Evolutionary conservation across 1,140 invertebrate genomes (phyloP), one percentile per base, ranked within the genome.

Genomic region (Proales similis): DNA sequence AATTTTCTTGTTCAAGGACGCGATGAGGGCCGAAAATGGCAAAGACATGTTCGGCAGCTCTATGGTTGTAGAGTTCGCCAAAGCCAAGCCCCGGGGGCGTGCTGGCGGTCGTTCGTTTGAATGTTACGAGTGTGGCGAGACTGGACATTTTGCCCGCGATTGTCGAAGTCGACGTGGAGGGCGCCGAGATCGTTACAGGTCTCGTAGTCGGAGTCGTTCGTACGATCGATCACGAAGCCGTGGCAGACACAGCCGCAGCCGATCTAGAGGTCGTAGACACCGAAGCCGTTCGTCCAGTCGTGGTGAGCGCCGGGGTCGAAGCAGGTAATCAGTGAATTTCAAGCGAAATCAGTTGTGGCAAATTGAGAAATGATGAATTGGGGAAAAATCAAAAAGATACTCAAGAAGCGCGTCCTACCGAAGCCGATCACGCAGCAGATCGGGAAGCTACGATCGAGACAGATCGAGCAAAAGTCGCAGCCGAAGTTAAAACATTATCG

Each of bases 41-140:
- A 57, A 57, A 57, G 51, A 57, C 17, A 0, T 57, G 12, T 29
- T 24, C 30, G 51, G 51, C 30, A 17, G 51, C 17, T 57, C 51
- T 5, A 57, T 57, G 33, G 33, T 57, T 17, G 45, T 57, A 17
- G 51, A 57, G 11, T 57, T 22, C 22, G 51, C 51, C 17, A 57
- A 57, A 29, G 22, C 51, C 11, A 57, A 57, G 22, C 26, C 39
- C 14, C 26, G 51, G 11, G 36, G 51, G 7, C n/a, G n/a, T 11
- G 36, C 11, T 24, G 30, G 20, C 14, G 51, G 33, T 4, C 9
- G 51, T 2, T 42, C 51, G 17, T 43, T 57, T 20, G 51, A 57
- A 30, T 92, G 89, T 74, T 92, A 91, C 73, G 88, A 91, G 69
- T 92, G 90, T 77, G 88, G 88, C 6, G 86, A 88, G 66, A 78